Base-by-base conservation (phyloP, 2,113 vertebrate species). In the Elachura formosa region DNA sequence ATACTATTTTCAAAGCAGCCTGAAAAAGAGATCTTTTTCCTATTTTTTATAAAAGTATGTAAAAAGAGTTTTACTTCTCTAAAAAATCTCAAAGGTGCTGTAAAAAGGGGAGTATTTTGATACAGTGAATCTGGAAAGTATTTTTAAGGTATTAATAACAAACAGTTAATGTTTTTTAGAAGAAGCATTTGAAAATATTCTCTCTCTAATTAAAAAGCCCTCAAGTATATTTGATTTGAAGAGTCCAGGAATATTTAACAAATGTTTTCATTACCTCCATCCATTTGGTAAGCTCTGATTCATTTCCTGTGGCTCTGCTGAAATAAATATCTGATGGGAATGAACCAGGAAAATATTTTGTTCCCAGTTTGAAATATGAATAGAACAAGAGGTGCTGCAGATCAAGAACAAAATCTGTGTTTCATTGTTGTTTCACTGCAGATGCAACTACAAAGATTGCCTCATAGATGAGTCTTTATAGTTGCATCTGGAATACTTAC, bases 251-350 rank as follows among this genome's bases (percentile, higher is more conserved):
- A 90, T 91, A 91, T 80, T 91, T 84, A 81, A 38, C 9, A 85
- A 90, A 51, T 90, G 8, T 72, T 96, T 89, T 92, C 66, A 68
- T 91, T 94, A 52, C 82, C 48, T 94, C 61, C 56, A 82, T 95
- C 87, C 28, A 9, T 87, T 91, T 90, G 26, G 64, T 90, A 96
- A 86, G 62, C 64, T 79, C 48, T 28, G 36, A 55, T 93, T 95
- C 89, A 96, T 96, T 96, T 97, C 91, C 95, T 88, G 79, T 89
- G 66, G 12, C 52, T 89, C 72, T 71, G 31, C 45, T 86, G 72
- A 81, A 90, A 82, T 64, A 95, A 78, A 85, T 77, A 90, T 80
- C 81, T 91, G 62, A 93, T 91, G 56, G 82, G 73, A 88, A 94
- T 51, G 45, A 85, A 68, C 23, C 23, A 64, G 16, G 41, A 33